These are phyloP conservation scores for Sebastes kiyomatsui DNA, from an alignment of 2,797 vertebrate species.

Conservation along the genomic window DNA sequence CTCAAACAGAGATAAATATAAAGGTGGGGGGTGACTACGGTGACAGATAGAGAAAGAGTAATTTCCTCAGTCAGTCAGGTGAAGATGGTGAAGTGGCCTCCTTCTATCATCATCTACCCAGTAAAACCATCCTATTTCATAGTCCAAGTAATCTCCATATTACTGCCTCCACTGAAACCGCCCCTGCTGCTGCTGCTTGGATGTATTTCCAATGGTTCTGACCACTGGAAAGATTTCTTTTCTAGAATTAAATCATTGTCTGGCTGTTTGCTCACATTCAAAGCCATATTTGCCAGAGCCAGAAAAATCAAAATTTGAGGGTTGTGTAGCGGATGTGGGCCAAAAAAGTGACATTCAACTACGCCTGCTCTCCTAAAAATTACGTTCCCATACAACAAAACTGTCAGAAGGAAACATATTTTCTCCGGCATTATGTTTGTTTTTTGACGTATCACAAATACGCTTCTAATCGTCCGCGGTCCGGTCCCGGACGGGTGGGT, in stretches of 20 bases:
- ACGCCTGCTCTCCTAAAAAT: no score
- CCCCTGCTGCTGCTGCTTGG: not conserved
- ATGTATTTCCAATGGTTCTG: not conserved
- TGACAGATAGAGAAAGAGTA: conserved; percentile 55
- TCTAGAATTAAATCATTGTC: not conserved
- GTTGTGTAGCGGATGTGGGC: not conserved
- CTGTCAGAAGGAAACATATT: no score
- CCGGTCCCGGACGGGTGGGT: no score
- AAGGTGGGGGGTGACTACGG: conserved; percentile 26
- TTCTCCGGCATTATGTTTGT: accelerated
- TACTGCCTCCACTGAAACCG: conserved; percentile 13
- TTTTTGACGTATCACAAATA: no score
- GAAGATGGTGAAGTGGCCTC: conserved; percentile 50
- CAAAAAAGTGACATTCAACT: not conserved
- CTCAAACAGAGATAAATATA: conserved; percentile 46
- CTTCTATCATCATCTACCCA: conserved; percentile 44
- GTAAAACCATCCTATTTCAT: conserved; percentile 64
- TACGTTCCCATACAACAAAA: no score
- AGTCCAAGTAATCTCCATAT: conserved; percentile 54
- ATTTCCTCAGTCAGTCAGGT: conserved; percentile 59
- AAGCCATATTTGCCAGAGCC: not conserved
- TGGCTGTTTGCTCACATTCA: not conserved
- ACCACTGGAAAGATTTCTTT: not conserved
- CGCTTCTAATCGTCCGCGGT: no score
- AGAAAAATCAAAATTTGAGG: not conserved